Evolutionary conservation across 1,140 invertebrate genomes (phyloP).

Genomic region (Anadara kagoshimensis): DNA sequence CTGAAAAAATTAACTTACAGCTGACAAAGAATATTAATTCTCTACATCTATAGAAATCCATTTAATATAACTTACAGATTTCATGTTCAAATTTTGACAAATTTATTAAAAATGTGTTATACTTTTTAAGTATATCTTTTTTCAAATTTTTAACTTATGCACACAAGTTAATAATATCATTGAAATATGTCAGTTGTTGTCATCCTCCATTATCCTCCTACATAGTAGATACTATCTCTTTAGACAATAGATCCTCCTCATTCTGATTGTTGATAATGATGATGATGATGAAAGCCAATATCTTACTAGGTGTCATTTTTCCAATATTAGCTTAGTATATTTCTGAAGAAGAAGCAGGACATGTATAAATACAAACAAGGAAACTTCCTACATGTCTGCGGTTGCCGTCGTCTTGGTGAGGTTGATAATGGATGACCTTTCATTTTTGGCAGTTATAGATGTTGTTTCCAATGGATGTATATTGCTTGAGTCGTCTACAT

Average conservation of each 20-base stretch:
- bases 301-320: neutral
- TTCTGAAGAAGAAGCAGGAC: neutral
- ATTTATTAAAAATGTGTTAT: neutral
- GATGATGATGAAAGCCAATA: neutral
- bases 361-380: neutral
- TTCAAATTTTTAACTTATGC: neutral
- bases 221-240: neutral
- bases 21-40: no score
- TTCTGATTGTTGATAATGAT: neutral
- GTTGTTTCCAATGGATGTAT: conserved; percentile 42
- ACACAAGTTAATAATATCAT: neutral
- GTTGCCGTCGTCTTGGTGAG: no score
- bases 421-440: neutral
- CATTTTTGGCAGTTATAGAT: conserved; percentile 42
- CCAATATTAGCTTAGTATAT: neutral
- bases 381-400: conserved; percentile 1
- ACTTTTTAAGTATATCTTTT: neutral
- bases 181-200: neutral
- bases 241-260: neutral
- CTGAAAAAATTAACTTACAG: no score
- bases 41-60: no score
- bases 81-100: conserved; percentile 6
- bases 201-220: neutral
- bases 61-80: neutral
- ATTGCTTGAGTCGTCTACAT: conserved; percentile 32